Percentiles rank a stretch among this genome's conserved stretches.
These are phyloP conservation scores for Saguinus midas DNA, from an alignment of 2,113 vertebrate species.

Conservation along the genomic window DNA sequence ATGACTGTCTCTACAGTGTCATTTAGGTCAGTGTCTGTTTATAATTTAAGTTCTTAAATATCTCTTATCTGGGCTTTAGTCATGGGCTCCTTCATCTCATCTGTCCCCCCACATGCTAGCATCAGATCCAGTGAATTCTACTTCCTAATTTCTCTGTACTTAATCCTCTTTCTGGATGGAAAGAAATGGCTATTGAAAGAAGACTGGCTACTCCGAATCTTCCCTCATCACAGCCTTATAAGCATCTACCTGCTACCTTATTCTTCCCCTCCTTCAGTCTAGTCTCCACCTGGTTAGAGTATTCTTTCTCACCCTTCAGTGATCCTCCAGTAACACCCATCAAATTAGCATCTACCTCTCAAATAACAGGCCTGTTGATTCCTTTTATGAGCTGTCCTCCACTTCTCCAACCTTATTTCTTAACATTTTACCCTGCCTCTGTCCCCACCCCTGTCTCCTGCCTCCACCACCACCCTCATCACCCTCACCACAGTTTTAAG, in stretches of 20 bases:
- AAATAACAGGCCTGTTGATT: neutral
- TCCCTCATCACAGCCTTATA: neutral
- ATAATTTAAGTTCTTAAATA: neutral
- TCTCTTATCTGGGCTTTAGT: neutral
- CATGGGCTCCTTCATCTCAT: neutral
- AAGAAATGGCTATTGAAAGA: no score
- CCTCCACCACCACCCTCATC: no score
- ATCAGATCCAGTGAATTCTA: neutral
- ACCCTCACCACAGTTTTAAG: neutral
- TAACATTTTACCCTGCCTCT: neutral
- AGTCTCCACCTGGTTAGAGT: neutral
- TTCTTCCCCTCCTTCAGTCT: neutral
- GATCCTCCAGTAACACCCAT: neutral
- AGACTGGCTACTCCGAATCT: neutral
- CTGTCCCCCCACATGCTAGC: neutral
- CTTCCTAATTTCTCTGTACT: neutral
- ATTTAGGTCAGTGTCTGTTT: neutral
- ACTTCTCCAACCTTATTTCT: neutral
- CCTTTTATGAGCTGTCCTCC: neutral
- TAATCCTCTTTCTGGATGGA: neutral
- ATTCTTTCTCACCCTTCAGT: neutral
- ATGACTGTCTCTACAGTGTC: slow-evolving; percentile 57
- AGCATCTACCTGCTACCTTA: neutral
- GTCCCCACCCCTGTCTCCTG: neutral
- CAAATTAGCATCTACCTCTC: neutral